A percentile compares a stretch with the other conserved stretches of the same genome.
Conservation (phyloP, 1,140 invertebrate genomes). For the Drosophila tani region DNA sequence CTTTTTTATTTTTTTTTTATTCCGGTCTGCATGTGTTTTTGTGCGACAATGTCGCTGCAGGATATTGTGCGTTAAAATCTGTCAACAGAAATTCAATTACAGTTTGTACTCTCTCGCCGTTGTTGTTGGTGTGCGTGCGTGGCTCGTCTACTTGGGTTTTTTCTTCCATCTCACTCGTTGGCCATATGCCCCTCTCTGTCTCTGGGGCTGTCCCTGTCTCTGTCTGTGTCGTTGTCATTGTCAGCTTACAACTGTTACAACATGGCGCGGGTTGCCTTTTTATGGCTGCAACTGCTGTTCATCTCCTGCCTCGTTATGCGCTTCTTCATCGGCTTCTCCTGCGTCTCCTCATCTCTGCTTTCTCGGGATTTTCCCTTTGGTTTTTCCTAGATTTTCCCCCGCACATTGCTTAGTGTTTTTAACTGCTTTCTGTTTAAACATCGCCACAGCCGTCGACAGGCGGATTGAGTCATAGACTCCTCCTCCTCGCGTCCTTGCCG, state of each 20-base stretch:
- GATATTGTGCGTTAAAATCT: constrained; percentile 82
- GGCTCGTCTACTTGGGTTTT: constrained; percentile 6
- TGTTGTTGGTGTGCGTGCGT: constrained; percentile 29
- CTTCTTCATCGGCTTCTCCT: constrained; percentile 25
- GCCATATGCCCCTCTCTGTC: constrained; percentile 15
- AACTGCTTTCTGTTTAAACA: constrained; percentile 62
- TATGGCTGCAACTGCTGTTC: constrained; percentile 61
- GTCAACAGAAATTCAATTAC: constrained; percentile 83
- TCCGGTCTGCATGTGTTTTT: constrained; percentile 19
- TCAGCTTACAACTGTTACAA: constrained; percentile 57
- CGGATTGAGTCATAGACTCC: constrained; percentile 54
- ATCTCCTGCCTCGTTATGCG: constrained; percentile 40
- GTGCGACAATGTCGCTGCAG: constrained; percentile 69
- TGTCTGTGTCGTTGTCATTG: constrained; percentile 28
- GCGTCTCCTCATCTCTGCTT: not conserved
- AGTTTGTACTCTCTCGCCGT: constrained; percentile 39
- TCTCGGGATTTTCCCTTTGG: constrained; percentile 1
- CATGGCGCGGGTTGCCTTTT: constrained; percentile 56
- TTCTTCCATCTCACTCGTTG: constrained; percentile 8
- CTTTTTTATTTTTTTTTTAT: constrained; percentile 9
- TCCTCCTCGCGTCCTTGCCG: constrained; percentile 1
- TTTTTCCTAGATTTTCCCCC: not conserved
- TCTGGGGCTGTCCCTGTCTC: not conserved
- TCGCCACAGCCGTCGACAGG: constrained; percentile 52
- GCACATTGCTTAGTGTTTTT: constrained; percentile 55